Evolutionary conservation across 1,140 invertebrate species (phyloP).

Genomic region (Musca vetustissima): DNA sequence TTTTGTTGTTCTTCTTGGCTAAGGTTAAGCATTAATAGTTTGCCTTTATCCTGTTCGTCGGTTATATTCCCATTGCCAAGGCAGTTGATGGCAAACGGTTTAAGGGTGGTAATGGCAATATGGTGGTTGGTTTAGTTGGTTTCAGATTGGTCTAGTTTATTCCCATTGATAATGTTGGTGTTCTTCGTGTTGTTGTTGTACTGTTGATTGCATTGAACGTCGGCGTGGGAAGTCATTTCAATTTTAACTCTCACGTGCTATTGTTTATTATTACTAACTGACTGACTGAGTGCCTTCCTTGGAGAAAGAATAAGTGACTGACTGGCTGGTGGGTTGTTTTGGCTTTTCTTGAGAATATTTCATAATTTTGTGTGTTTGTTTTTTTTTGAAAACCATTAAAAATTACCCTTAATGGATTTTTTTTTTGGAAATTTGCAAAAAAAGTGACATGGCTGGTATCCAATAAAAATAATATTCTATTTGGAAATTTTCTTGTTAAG

Average conservation of each 20-base stretch:
- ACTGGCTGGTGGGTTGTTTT: neutral
- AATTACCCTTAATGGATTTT: constrained; percentile 20
- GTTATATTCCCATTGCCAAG: too few species aligned
- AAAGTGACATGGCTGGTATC: neutral
- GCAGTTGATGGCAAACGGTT: neutral
- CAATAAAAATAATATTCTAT: too few species aligned
- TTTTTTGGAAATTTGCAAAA: constrained; percentile 2
- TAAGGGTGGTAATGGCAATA: constrained; percentile 3
- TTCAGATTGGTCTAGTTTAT: too few species aligned
- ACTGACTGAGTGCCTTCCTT: too few species aligned
- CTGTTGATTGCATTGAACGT: neutral
- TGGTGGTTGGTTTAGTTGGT: neutral
- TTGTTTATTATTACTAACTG: constrained; percentile 2
- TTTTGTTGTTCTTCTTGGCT: too few species aligned
- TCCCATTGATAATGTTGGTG: neutral
- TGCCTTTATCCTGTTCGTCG: too few species aligned
- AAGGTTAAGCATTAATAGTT: too few species aligned
- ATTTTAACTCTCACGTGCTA: constrained; percentile 23
- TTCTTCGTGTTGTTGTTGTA: neutral
- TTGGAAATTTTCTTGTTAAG: too few species aligned
- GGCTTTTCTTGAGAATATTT: neutral
- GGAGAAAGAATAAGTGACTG: too few species aligned
- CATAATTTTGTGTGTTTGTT: neutral
- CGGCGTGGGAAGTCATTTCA: constrained; percentile 23
- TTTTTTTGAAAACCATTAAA: constrained; percentile 10